These are phyloP conservation scores for Listronotus bonariensis DNA, from an alignment of 1,140 invertebrate species.

Conservation along the genomic window DNA sequence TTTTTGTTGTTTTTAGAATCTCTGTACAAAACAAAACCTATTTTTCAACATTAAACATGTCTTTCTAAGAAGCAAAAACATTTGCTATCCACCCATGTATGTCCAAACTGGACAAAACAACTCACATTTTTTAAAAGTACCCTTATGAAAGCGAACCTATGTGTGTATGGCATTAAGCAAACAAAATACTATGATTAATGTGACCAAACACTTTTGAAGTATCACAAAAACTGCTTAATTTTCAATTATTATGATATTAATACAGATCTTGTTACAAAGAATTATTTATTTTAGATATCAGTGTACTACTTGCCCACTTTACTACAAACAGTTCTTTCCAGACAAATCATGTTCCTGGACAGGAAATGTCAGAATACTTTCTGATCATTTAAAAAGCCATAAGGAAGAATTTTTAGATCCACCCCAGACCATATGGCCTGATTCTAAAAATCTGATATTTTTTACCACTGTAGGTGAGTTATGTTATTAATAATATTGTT, in stretches of 20 bases:
- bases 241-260: not conserved
- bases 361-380: conserved; percentile 18
- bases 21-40: no score
- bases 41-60: no score
- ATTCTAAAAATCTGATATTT: conserved; percentile 23
- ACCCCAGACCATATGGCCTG: conserved; percentile 21
- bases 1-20: no score
- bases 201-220: not conserved
- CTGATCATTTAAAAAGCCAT: conserved; percentile 26
- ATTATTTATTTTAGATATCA: conserved; percentile 10
- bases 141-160: no score
- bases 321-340: conserved; percentile 10
- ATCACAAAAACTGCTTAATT: not conserved
- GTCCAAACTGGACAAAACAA: no score
- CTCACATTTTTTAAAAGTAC: no score
- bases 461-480: conserved; percentile 28
- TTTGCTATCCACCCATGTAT: no score
- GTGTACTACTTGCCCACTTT: conserved; percentile 19
- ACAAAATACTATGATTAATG: not conserved
- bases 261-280: not conserved
- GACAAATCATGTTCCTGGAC: conserved; percentile 27
- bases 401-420: conserved; percentile 22
- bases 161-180: not conserved
- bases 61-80: no score
- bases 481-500: no score